Conservation (phyloP, 2,888 invertebrate genomes). For the Oxyteleia sp. region DNA sequence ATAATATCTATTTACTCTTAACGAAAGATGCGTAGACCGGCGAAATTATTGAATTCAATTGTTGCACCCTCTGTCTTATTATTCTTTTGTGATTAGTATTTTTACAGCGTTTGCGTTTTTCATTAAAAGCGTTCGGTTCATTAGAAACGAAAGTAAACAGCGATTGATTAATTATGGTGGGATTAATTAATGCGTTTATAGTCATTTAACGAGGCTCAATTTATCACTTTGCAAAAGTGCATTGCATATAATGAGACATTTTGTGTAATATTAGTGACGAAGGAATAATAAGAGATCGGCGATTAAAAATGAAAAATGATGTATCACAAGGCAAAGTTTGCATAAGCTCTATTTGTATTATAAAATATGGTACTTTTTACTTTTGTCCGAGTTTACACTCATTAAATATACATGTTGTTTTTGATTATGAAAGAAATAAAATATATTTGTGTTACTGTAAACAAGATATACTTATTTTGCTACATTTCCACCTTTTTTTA, state of each 20-base stretch:
- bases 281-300: constrained; percentile 37
- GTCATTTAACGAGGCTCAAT: constrained; percentile 25
- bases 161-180: constrained; percentile 17
- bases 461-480: neutral
- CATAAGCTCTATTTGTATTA: constrained; percentile 63
- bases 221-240: constrained; percentile 25
- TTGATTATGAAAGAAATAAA: constrained; percentile 60
- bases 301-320: constrained; percentile 38
- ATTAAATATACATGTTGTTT: constrained; percentile 56
- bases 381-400: constrained; percentile 54
- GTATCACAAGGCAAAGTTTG: constrained; percentile 48
- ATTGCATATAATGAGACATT: constrained; percentile 9
- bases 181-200: constrained; percentile 26
- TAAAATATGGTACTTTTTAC: constrained; percentile 48
- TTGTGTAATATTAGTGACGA: constrained; percentile 23
- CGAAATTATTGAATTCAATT: constrained; percentile 29
- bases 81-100: constrained; percentile 39
- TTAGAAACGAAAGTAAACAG: constrained; percentile 18
- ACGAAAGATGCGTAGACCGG: constrained; percentile 11
- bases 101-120: neutral
- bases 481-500: neutral
- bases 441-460: constrained; percentile 66
- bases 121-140: constrained; percentile 13
- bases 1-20: no score
- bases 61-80: constrained; percentile 5